Evolutionary conservation across 2,113 vertebrate genomes (phyloP), one percentile per base, ranked within the genome.

Genomic region (Acrocephalus kingi): DNA sequence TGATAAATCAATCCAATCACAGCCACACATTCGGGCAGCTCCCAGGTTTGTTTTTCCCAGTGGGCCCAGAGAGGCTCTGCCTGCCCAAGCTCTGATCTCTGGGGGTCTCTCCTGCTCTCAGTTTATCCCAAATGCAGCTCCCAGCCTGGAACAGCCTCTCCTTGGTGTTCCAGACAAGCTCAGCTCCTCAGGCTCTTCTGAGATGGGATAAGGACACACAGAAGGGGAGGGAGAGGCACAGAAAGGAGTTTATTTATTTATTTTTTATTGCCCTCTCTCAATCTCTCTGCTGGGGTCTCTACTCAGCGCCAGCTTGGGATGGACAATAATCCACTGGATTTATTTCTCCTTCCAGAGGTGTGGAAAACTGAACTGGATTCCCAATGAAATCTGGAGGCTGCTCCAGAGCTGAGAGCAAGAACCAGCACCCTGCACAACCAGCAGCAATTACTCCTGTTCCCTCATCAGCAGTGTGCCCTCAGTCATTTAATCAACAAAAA

Each of bases 81-180:
- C 91, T 69, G 69, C 62, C 89, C 67, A 61, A 86, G 41, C 61
- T 59, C 18, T 62, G 52, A 39, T 61, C 96, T 91, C 91, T 82
- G 78, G 90, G 84, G 75, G 87, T 63, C 81, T 79, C 37, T 63
- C 63, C 59, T 90, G 92, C 89, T 88, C 85, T 35, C 35, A 88
- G 39, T 37, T 90, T 14, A 46, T 33, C 54, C 21, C 89, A 73
- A 87, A 90, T 18, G 58, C 82, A 58, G 85, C 82, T 90, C 68
- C 90, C 46, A 62, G 41, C 15, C 21, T 31, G 51, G 39, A 31
- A 2, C 39, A 54, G 2, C 49, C 31, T 10, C 13, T 68, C 18
- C 0, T 2, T 59, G 54, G 35, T n/a, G 74, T 3, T 45, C 81
- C 66, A 94, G 92, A 80, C 63, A 62, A 66, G 54, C 82, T 68